phyloP scores from a whole-genome alignment of 2,888 invertebrate genomes.

The Hartigia nigra region DNA sequence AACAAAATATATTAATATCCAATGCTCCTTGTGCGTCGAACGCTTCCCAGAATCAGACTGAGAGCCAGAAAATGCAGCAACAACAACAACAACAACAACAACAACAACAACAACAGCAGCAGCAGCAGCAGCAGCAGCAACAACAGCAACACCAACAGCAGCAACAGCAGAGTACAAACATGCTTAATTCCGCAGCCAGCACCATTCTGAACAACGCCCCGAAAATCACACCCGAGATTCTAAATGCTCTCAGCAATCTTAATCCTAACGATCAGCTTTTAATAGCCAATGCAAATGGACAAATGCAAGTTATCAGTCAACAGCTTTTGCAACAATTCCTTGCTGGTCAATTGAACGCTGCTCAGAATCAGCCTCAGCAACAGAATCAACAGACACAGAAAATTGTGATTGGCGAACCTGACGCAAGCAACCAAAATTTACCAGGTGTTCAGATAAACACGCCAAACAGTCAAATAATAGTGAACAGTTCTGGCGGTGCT shows the following conservation, averaged over 20 bases:
- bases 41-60: conserved; percentile 17
- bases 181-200: conserved; percentile 56
- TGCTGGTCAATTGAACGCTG: conserved; percentile 56
- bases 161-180: conserved; percentile 41
- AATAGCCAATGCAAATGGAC: conserved; percentile 62
- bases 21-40: conserved; percentile 42
- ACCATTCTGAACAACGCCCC: conserved; percentile 61
- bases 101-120: conserved; percentile 28
- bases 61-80: conserved; percentile 18
- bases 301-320: conserved; percentile 64
- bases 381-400: conserved; percentile 59
- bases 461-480: conserved; percentile 64
- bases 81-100: conserved; percentile 35
- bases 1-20: conserved; percentile 58
- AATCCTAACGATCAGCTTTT: conserved; percentile 63
- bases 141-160: too few species aligned
- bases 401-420: conserved; percentile 62
- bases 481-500: conserved; percentile 63
- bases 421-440: conserved; percentile 56
- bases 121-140: conserved; percentile 28
- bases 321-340: conserved; percentile 61
- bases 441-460: conserved; percentile 64
- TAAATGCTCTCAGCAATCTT: conserved; percentile 60
- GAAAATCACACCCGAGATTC: conserved; percentile 62
- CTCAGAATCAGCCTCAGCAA: conserved; percentile 37